A percentile compares a stretch with the other conserved stretches of the same genome.
phyloP scores from a whole-genome alignment of 2,888 invertebrate genomes.

The Hymenopus coronatus region DNA sequence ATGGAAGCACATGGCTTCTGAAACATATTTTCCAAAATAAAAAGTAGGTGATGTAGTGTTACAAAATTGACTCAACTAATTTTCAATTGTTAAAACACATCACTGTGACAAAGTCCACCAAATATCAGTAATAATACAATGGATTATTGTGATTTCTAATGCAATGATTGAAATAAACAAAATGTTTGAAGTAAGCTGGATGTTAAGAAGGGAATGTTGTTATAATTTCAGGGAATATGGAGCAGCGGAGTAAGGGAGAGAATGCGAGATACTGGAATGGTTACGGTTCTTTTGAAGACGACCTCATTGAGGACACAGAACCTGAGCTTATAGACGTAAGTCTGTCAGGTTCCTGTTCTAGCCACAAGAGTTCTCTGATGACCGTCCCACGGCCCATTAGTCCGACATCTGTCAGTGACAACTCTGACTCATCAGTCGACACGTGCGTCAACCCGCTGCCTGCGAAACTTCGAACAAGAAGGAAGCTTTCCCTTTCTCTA shows the following conservation, averaged over 20 bases:
- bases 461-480: background rate
- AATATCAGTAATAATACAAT: too few relatives aligned
- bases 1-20: too few relatives aligned
- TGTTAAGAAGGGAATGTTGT: too few relatives aligned
- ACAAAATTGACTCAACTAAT: too few relatives aligned
- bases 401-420: background rate
- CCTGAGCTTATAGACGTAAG: slow-evolving; percentile 2
- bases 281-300: background rate
- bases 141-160: too few relatives aligned
- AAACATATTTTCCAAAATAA: too few relatives aligned
- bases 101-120: too few relatives aligned
- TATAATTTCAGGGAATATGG: background rate
- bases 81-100: too few relatives aligned
- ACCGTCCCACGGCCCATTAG: background rate
- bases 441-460: background rate
- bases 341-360: slow-evolving; percentile 5
- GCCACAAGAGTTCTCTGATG: background rate
- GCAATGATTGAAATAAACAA: too few relatives aligned
- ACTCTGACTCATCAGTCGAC: background rate
- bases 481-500: background rate
- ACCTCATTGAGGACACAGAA: slow-evolving; percentile 10
- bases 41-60: too few relatives aligned
- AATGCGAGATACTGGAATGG: background rate
- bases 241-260: background rate
- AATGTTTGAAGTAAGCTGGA: too few relatives aligned